Base-by-base conservation (phyloP, 2,888 invertebrate genomes). In the Limnephilus rhombicus region DNA sequence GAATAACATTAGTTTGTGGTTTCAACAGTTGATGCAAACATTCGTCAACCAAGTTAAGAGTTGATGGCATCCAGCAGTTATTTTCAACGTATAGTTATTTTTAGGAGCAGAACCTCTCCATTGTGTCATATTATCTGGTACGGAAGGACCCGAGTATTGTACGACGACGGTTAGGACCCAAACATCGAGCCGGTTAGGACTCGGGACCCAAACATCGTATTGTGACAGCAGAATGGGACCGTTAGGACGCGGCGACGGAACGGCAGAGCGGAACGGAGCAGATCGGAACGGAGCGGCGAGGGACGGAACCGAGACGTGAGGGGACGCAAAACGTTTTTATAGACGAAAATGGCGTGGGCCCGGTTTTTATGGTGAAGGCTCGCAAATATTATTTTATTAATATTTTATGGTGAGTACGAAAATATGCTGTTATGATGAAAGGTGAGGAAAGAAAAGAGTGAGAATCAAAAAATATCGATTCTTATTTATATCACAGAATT, bases 261-360 rank as follows among this genome's bases (percentile, higher is more conserved):
- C 68, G 24, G 24, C n/a, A n/a, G n/a, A 68, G 68, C 68, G 68
- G 24, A 68, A 68, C 68, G 68, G 15, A 49, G 49, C 49, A 15
- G 49, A 49, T 15, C 18, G 53, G 68, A 68, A 68, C 68, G 68
- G 68, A 24, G 68, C 31, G 18, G 82, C 31, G 82, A 9, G 82
- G 82, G 29, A 34, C 31, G 82, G 82, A 82, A 13, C 31, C 82
- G 15, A 31, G 82, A 82, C 34, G 82, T 82, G 86, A 86, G 86
- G 86, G 29, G 86, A 86, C 86, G 45, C 49, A 45, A 86, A 86
- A 86, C 86, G 86, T 86, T 86, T 45, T 86, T 45, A 86, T 86
- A 68, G 86, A 11, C n/a, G 41, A 45, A 45, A 41, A 86, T 45
- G 41, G 86, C 45, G 11, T 7, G 3, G 45, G 41, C 45, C n/a